Evolutionary conservation across 2,113 vertebrate species (phyloP).

Genomic region (Triplophysa rosa): DNA sequence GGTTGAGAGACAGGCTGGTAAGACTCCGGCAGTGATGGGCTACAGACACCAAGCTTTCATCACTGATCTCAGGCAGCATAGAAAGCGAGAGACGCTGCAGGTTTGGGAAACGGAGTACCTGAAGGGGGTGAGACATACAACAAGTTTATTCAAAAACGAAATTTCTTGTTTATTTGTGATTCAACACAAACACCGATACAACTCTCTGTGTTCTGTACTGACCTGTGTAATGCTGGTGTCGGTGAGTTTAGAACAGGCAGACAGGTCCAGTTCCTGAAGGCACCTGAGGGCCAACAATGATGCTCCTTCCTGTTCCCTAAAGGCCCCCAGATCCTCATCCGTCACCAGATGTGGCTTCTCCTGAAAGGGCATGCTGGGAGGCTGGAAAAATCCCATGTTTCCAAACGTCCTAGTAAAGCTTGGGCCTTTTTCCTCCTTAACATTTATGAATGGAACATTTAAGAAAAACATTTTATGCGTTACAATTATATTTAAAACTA

Average conservation of each 20-base stretch:
- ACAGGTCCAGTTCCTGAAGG: slow-evolving; percentile 81
- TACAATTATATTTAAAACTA: background rate
- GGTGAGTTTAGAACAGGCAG: slow-evolving; percentile 79
- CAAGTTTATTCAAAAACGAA: background rate
- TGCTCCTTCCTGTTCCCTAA: slow-evolving; percentile 60
- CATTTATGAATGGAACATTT: background rate
- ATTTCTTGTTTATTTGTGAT: background rate
- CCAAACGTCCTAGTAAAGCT: slow-evolving; percentile 78
- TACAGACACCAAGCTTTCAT: slow-evolving; percentile 72
- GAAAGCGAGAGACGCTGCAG: slow-evolving; percentile 77
- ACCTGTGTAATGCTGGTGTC: slow-evolving; percentile 83
- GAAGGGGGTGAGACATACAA: background rate
- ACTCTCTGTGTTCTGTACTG: background rate
- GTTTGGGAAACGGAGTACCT: slow-evolving; percentile 76
- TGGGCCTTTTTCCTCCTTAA: slow-evolving; percentile 68
- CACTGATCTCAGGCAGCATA: slow-evolving; percentile 76
- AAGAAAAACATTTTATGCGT: background rate
- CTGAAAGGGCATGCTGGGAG: slow-evolving; percentile 64
- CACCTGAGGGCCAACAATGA: slow-evolving; percentile 71
- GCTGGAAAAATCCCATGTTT: slow-evolving; percentile 80
- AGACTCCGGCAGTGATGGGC: slow-evolving; percentile 78
- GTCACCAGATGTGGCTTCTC: slow-evolving; percentile 67
- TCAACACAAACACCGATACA: too few relatives aligned
- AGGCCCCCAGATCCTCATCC: slow-evolving; percentile 62
- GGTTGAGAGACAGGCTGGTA: slow-evolving; percentile 73